Base-by-base conservation (phyloP, 2,113 vertebrate species). In the Tamias sibiricus region DNA sequence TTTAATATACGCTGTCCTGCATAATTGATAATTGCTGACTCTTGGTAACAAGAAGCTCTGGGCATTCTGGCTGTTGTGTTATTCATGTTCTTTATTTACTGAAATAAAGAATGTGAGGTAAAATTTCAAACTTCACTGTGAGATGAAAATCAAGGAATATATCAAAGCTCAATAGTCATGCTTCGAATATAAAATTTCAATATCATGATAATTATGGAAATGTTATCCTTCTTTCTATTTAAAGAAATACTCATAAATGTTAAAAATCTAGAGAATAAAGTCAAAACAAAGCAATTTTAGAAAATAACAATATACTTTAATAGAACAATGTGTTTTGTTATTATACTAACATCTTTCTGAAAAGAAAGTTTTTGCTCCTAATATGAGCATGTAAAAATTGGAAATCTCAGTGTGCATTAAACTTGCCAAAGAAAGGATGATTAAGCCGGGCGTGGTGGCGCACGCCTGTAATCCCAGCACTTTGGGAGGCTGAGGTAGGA, bases 81-180 rank as follows among this genome's bases (percentile, higher is more conserved):
- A 96, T 96, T 97, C 87, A 97, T 96, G 95, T 68, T 96, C 94
- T 97, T 98, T 98, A 97, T 95, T 97, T 98, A 97, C 92, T 93
- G 77, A 97, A 96, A 97, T 62, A 75, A 71, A 89, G 10, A 79
- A 82, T 30, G 30, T 7, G 4, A 93, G 42, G 10, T 20, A 77
- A 93, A 87, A 79, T 75, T 93, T 94, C 20, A 94, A 83, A 77
- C 4, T 47, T 96, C 32, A 81, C 12, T 49, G n/a, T 62, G 74
- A 95, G 14, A 7, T 9, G 79, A 93, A 84, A 87, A 8, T 95
- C n/a, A 52, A 83, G n/a, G 87, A 54, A 68, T 47, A 62, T 9
- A 82, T 86, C 37, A 59, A 12, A 82, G 86, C 97, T 97, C 92
- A 87, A 94, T 97, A 93, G 80, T 91, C 82, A 90, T 62, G 94